These are phyloP conservation scores for Hydra vulgaris DNA, from an alignment of 30 jellyfish, hydroid and myxozoan species.

Conservation along the genomic window DNA sequence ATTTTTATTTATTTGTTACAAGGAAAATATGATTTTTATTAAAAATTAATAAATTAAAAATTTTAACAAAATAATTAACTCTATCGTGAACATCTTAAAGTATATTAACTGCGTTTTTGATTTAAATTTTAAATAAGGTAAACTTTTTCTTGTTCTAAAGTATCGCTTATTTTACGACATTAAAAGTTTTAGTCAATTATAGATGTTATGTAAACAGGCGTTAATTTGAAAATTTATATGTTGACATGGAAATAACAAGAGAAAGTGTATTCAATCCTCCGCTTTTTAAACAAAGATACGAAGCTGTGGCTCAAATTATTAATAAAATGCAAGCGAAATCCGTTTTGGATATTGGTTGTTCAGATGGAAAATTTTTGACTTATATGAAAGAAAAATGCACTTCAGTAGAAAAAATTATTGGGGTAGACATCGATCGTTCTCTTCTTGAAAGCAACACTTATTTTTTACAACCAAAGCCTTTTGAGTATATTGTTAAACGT, in stretches of 20 bases:
- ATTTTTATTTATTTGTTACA: too few species aligned
- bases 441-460: conserved; percentile 32
- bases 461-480: conserved; percentile 48
- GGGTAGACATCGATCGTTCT: conserved; percentile 71
- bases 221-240: too few species aligned
- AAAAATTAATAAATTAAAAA: too few species aligned
- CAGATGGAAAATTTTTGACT: conserved; percentile 73
- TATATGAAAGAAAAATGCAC: conserved; percentile 47
- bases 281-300: conserved; percentile 67
- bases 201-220: too few species aligned
- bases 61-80: too few species aligned
- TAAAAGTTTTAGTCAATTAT: too few species aligned
- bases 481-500: conserved; percentile 57
- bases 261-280: conserved; percentile 75
- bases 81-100: too few species aligned
- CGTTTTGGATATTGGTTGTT: conserved; percentile 88
- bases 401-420: conserved; percentile 55
- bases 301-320: conserved; percentile 40
- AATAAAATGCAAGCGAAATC: conserved; percentile 26
- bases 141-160: too few species aligned
- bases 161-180: too few species aligned
- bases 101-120: too few species aligned
- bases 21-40: too few species aligned
- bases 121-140: too few species aligned
- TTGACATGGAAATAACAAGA: not conserved